Evolutionary conservation across 2,797 vertebrate genomes (phyloP), one percentile per base, ranked within the genome.

Genomic region (Gobionotothen gibberifrons): DNA sequence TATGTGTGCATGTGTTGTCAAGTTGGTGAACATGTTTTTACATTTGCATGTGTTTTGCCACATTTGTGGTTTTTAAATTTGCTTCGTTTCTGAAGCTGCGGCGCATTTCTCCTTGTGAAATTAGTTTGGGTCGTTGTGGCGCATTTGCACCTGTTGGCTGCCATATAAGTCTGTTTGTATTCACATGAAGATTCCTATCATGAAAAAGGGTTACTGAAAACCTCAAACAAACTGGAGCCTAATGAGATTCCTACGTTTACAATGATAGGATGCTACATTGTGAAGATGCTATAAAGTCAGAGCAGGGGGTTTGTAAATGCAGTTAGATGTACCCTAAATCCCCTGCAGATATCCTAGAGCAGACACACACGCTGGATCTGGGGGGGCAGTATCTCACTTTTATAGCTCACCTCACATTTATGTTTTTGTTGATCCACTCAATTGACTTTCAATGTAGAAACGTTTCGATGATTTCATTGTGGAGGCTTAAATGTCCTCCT

Each of bases 391-490:
- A 71, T 62, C 58, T 88, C 77, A 84, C 64, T 85, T 88, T 88
- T 83, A 78, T 85, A 22, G 72, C 66, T 46, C 10, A 3, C 66
- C 74, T 85, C 76, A 74, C 74, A 71, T 88, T 87, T 85, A 76
- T 81, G 57, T 78, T 70, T 84, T 82, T 72, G 69, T 69, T 76
- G 70, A 88, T 71, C 79, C 4, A 48, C 83, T 77, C 75, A 51
- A 54, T 83, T 87, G 79, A 69, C 68, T 85, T 85, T 81, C 54
- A 80, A 49, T 48, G 47, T 70, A 57, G 72, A 83, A 84, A 70
- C 60, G 52, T 85, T 84, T 55, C 61, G 57, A 81, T 72, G 74
- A 79, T 83, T 86, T 82, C 61, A 72, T 65, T 68, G 76, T 39
- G n/a, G 47, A 49, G 70, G 76, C 69, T 72, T 84, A 80, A 86